A percentile compares a stretch with the other conserved stretches of the same genome.
Evolutionary conservation across 1,140 invertebrate species (phyloP).

Genomic region (Bombus polaris): DNA sequence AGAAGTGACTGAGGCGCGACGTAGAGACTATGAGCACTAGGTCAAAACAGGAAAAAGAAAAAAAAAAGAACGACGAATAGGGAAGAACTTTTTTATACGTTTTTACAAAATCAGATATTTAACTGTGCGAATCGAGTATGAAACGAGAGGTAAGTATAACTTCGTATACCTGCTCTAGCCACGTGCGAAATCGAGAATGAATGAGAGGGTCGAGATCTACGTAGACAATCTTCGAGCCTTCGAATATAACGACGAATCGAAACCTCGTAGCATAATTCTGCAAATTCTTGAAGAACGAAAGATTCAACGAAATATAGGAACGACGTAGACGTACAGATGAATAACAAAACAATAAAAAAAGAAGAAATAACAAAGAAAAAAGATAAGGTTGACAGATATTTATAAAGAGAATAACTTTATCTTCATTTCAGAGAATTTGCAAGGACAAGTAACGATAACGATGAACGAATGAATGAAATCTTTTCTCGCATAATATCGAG

Average conservation of each 20-base stretch:
- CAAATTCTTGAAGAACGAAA: background rate
- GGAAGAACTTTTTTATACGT: slow-evolving; percentile 13
- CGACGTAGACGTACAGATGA: background rate
- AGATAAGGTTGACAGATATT: slow-evolving; percentile 48
- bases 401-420: slow-evolving; percentile 53
- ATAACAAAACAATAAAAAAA: no score
- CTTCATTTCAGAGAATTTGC: background rate
- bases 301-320: background rate
- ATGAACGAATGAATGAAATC: background rate
- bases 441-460: background rate
- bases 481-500: slow-evolving; percentile 1
- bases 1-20: slow-evolving; percentile 19
- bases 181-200: background rate
- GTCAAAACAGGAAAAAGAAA: slow-evolving; percentile 5
- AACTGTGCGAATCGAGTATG: background rate
- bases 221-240: slow-evolving; percentile 4
- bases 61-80: background rate
- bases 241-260: background rate
- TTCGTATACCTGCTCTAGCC: background rate
- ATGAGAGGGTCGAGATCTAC: background rate
- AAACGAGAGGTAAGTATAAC: slow-evolving; percentile 14
- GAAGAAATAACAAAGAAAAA: background rate
- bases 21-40: slow-evolving; percentile 20
- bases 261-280: slow-evolving; percentile 16
- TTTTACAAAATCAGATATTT: slow-evolving; percentile 15